These are phyloP conservation scores for Heliothis peltigera DNA, from an alignment of 2,888 invertebrate genomes.

Conservation along the genomic window DNA sequence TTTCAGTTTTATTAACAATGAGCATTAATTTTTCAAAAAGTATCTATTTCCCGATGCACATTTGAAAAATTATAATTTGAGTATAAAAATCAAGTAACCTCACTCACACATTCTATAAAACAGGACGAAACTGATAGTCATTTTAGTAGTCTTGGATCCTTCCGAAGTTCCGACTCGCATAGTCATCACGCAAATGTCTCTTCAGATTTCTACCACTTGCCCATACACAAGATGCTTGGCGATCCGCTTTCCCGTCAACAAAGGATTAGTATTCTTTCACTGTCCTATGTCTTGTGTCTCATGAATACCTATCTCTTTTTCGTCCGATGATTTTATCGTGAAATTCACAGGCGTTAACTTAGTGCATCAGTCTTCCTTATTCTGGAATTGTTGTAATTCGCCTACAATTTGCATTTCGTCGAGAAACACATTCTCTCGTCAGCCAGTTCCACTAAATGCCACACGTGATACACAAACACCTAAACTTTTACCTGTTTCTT, in stretches of 20 bases:
- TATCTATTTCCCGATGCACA: no score
- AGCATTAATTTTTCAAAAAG: not conserved
- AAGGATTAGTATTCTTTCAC: constrained; percentile 56
- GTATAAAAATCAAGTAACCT: not conserved
- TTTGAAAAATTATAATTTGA: no score
- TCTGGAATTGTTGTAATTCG: not conserved
- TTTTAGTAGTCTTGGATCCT: constrained; percentile 51
- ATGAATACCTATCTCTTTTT: constrained; percentile 56
- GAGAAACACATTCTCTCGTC: not conserved
- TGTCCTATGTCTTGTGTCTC: constrained; percentile 39
- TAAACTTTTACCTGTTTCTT: constrained; percentile 4
- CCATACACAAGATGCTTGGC: constrained; percentile 20
- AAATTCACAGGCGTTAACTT: constrained; percentile 20
- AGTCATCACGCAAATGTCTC: constrained; percentile 17
- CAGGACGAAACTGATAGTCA: constrained; percentile 48
- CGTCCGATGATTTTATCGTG: constrained; percentile 41
- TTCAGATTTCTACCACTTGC: constrained; percentile 39
- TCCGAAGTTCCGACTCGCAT: constrained; percentile 36
- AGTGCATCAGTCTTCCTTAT: constrained; percentile 10
- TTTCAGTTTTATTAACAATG: not conserved
- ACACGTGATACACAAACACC: constrained; percentile 6
- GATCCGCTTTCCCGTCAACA: constrained; percentile 45
- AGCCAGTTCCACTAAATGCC: not conserved
- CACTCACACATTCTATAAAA: constrained; percentile 22
- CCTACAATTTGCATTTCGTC: not conserved